These are phyloP conservation scores for Leucophora obtusa DNA, from an alignment of 2,888 invertebrate genomes.

Conservation along the genomic window DNA sequence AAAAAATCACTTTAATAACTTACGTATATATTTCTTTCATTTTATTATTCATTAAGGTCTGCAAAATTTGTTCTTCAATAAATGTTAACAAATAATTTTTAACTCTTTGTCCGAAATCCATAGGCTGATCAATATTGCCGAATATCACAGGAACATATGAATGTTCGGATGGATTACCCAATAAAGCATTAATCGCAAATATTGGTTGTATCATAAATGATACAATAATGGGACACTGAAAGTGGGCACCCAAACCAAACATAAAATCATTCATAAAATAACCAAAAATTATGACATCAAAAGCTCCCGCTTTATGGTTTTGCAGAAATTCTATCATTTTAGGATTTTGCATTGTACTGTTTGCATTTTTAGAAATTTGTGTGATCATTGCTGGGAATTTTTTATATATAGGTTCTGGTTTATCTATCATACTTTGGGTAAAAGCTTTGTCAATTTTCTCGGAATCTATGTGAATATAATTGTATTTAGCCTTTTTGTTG, in stretches of 20 bases:
- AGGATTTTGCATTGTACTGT: slow-evolving; percentile 55
- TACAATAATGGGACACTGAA: slow-evolving; percentile 72
- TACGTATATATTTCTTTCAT: slow-evolving; percentile 43
- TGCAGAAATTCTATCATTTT: slow-evolving; percentile 65
- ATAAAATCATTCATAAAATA: slow-evolving; percentile 72
- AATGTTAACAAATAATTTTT: slow-evolving; percentile 62
- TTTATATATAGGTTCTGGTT: slow-evolving; percentile 61
- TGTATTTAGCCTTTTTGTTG: slow-evolving; percentile 66
- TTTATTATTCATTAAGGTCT: slow-evolving; percentile 2
- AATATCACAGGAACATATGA: slow-evolving; percentile 69
- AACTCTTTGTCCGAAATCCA: slow-evolving; percentile 66
- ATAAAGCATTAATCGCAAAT: slow-evolving; percentile 59
- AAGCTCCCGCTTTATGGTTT: slow-evolving; percentile 64
- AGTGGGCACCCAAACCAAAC: slow-evolving; percentile 74
- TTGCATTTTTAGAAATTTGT: slow-evolving; percentile 23
- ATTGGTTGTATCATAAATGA: slow-evolving; percentile 69
- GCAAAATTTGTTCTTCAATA: slow-evolving; percentile 36
- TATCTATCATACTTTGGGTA: slow-evolving; percentile 55
- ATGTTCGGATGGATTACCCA: slow-evolving; percentile 72
- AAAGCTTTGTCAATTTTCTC: slow-evolving; percentile 34
- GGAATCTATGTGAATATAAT: slow-evolving; percentile 57
- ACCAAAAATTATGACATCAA: slow-evolving; percentile 74
- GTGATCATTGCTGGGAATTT: slow-evolving; percentile 46
- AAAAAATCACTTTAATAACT: not conserved
- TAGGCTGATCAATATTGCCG: slow-evolving; percentile 58